phyloP scores from a whole-genome alignment of 2,797 vertebrate species.

The Chelmon rostratus region DNA sequence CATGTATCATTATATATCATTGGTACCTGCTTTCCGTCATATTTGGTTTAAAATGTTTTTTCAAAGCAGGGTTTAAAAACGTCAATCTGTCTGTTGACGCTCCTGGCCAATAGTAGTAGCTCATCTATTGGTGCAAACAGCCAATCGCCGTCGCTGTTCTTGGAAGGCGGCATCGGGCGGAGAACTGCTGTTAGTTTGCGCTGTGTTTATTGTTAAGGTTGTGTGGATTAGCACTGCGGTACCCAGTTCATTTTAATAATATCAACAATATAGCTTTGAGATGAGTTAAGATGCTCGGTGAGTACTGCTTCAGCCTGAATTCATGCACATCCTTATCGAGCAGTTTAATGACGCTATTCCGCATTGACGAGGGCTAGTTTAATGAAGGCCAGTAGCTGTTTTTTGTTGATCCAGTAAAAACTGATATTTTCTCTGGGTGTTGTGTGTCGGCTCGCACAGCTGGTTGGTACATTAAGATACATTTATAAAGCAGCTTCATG shows the following conservation, averaged over 20 bases:
- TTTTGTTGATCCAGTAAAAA: slow-evolving; percentile 59
- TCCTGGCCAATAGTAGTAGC: slow-evolving; percentile 73
- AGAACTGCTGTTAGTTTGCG: slow-evolving; percentile 92
- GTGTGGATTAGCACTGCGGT: slow-evolving; percentile 92
- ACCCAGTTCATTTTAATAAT: slow-evolving; percentile 65
- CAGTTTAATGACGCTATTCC: slow-evolving; percentile 40
- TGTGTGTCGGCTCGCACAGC: slow-evolving; percentile 12
- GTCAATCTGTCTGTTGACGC: slow-evolving; percentile 56
- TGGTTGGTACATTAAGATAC: slow-evolving; percentile 4
- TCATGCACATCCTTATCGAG: slow-evolving; percentile 15
- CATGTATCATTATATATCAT: accelerated
- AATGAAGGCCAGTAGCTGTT: slow-evolving; percentile 79
- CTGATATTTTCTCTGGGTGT: slow-evolving; percentile 21
- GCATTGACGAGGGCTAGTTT: slow-evolving; percentile 63
- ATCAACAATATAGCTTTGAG: slow-evolving; percentile 61
- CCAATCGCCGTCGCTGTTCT: slow-evolving; percentile 82
- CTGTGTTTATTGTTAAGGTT: slow-evolving; percentile 94
- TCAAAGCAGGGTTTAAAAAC: neutral
- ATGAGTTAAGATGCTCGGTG: slow-evolving; percentile 63
- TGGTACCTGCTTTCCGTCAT: accelerated
- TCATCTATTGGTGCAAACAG: slow-evolving; percentile 26
- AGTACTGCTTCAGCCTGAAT: slow-evolving; percentile 48
- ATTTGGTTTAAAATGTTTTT: neutral
- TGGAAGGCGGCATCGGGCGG: slow-evolving; percentile 85
- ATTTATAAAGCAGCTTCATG: slow-evolving; percentile 1